These are phyloP conservation scores for Cheilosia pagana DNA, from an alignment of 2,888 invertebrate genomes.

Conservation along the genomic window DNA sequence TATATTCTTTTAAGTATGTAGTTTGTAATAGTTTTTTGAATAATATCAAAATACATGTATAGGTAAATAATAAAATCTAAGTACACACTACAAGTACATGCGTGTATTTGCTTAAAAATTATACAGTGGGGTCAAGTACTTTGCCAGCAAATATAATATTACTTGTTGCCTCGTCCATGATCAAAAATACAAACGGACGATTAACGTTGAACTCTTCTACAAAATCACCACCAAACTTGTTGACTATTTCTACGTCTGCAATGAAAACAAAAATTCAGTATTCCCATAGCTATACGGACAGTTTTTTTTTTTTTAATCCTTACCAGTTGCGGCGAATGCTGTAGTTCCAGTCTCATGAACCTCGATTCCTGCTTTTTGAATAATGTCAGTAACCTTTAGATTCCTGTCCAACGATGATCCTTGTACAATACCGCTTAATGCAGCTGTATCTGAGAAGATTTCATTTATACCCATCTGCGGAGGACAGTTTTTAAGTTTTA, in stretches of 20 bases:
- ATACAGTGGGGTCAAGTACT: constrained; percentile 86
- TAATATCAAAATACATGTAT: constrained; percentile 22
- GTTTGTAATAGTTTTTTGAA: not conserved
- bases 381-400: constrained; percentile 87
- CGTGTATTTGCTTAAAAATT: constrained; percentile 60
- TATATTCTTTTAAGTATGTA: not conserved
- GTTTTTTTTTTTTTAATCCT: not conserved
- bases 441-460: constrained; percentile 89
- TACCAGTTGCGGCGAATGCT: constrained; percentile 87
- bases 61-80: constrained; percentile 21
- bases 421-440: constrained; percentile 88
- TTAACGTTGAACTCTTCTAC: constrained; percentile 87
- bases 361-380: constrained; percentile 91
- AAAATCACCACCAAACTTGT: constrained; percentile 88
- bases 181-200: constrained; percentile 91
- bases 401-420: constrained; percentile 84
- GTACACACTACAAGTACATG: not conserved
- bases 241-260: constrained; percentile 87
- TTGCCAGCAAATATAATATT: constrained; percentile 90
- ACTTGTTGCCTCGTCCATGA: constrained; percentile 90
- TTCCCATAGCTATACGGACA: not conserved
- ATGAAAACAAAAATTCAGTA: constrained; percentile 16
- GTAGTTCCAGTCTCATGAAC: constrained; percentile 90
- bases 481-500: constrained; percentile 45
- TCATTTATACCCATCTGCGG: constrained; percentile 88